Evolutionary conservation across 1,140 invertebrate species (phyloP).

Genomic region (Caenorhabditis inopinata): DNA sequence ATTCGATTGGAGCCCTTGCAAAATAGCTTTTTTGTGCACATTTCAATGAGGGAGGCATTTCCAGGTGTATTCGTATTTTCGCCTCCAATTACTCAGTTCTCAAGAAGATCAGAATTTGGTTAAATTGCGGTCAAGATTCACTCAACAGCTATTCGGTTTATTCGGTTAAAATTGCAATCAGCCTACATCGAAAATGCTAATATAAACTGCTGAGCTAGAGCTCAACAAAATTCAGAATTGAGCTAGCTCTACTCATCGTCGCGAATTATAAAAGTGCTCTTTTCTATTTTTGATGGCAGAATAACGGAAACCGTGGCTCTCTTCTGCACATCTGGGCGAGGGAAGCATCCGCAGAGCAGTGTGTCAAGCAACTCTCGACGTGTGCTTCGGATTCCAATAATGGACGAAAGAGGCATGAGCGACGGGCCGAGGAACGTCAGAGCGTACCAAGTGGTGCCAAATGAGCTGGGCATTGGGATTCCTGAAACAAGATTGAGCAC

Average conservation of each 20-base stretch:
- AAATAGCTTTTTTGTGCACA: too few relatives aligned
- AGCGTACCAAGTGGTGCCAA: slow-evolving; percentile 2
- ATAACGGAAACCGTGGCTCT: background rate
- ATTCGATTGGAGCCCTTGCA: too few relatives aligned
- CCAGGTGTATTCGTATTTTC: too few relatives aligned
- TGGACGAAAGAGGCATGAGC: slow-evolving; percentile 22
- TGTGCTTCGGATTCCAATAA: background rate
- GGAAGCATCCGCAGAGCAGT: background rate
- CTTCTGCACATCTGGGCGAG: background rate
- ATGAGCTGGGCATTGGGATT: background rate
- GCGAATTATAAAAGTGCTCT: background rate
- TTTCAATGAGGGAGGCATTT: too few relatives aligned
- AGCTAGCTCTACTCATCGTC: background rate
- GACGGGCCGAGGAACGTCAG: slow-evolving; percentile 11
- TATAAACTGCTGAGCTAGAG: too few relatives aligned
- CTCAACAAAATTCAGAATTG: too few relatives aligned
- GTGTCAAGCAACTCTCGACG: background rate
- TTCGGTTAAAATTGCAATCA: too few relatives aligned
- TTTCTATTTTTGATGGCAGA: background rate
- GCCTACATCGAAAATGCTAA: too few relatives aligned
- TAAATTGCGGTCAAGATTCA: too few relatives aligned
- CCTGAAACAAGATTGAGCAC: background rate
- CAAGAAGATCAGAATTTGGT: too few relatives aligned
- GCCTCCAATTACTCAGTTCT: too few relatives aligned
- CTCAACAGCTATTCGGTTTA: too few relatives aligned